Evolutionary conservation across 2,888 invertebrate genomes (phyloP), one percentile per base, ranked within the genome.

Genomic region (Mesorhabditis belari): DNA sequence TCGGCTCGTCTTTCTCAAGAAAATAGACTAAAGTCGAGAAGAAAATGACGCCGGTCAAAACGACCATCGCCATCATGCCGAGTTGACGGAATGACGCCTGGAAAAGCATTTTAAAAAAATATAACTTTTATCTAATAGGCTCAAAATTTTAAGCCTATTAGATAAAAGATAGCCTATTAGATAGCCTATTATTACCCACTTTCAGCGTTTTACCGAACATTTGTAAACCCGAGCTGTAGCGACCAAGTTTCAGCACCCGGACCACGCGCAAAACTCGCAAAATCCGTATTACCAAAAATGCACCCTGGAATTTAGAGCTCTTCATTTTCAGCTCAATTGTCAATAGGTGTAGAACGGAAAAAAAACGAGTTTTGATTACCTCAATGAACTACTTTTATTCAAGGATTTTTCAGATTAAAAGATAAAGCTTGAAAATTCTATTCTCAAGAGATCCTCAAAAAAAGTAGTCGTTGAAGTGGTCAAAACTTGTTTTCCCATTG

Each of bases 31-130:
- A 62, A 9, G 77, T 77, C 5, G 73, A 71, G 69, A 77, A 77
- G 70, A 77, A 77, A 25, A 77, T 75, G 53, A 77, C 76, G 9
- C 77, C 77, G 4, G 77, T 77, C 59, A 73, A 60, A 24, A 77
- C 75, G 6, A 77, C 77, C 74, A 77, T 76, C 4, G 73, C 74
- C 77, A 77, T 76, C 77, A 77, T 77, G 49, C 74, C 74, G 24
- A 77, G 60, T 63, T 76, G 75, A 19, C 76, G 67, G 66, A 71
- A 75, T 4, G 66, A 66, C 4, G 70, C 71, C 71, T 71, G 55
- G 29, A 63, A 57, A 53, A 17, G 19, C 23, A 12, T 2, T 24
- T n/a, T 17, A 12, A 55, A 23, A 21, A 54, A 27, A 28, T 3
- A 21, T 27, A 6, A n/a, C n/a, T n/a, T n/a, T n/a, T n/a, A n/a